Evolutionary conservation across 2,888 invertebrate species (phyloP), one percentile per base, ranked within the genome.

Genomic region (Rhaphigaster nebulosa): DNA sequence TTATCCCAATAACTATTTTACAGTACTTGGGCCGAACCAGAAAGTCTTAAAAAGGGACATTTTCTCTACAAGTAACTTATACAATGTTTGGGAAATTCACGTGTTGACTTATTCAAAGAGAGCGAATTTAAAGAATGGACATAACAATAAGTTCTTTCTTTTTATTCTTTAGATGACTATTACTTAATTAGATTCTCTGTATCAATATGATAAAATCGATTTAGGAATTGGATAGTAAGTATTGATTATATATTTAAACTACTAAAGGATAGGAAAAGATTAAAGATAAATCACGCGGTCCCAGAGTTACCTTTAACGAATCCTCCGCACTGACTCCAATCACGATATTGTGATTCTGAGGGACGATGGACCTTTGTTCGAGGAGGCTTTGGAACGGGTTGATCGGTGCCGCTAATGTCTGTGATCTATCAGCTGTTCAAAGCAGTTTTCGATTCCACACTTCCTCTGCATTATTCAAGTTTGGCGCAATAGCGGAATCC

Each of bases 281-380:
- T 4, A 10, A 38, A 34, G 70, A 76, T 76, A 76, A 20, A 34
- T 76, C 15, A 76, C 20, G 20, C 34, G 34, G 20, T 10, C 38
- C 20, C 8, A 8, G 20, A 76, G 34, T 23, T 38, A 8, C 23
- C 34, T 18, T 8, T 65, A 65, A 65, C 65, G 65, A 65, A 29
- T 10, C 4, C 18, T 38, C 5, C 1, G 38, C 70, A 76, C 70
- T 38, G 20, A 23, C 23, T 23, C 6, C 70, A 76, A 76, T 76
- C 70, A 38, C 0, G 10, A 38, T 20, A 76, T 38, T 20, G 70
- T 8, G 23, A 38, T 38, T 12, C 38, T 26, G 70, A 76, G 8
- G 60, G 65, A n/a, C 60, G 60, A 60, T 8, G n/a, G 60, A n/a
- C 80, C 80, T 80, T 80, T 38, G 80, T 38, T n/a, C n/a, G n/a